Conservation (phyloP, 2,888 invertebrate genomes). For the Eubasilissa splendida region DNA sequence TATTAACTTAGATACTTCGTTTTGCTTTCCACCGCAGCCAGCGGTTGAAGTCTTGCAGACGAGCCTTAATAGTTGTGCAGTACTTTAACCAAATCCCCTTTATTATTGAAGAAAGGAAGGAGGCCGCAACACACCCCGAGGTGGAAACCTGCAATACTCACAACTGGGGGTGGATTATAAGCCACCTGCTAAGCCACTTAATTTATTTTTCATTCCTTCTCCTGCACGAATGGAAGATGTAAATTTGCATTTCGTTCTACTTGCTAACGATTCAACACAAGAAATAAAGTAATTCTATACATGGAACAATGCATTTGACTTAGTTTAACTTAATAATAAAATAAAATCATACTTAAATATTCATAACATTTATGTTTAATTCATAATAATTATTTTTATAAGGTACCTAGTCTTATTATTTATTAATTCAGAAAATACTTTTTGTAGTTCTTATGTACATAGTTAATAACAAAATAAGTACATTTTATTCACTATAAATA, state of each 20-base stretch:
- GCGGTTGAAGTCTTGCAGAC: neutral
- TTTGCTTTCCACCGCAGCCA: neutral
- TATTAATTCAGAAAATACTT: too few relatives aligned
- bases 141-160: conserved; percentile 34
- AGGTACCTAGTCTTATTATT: too few relatives aligned
- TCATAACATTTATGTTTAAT: too few relatives aligned
- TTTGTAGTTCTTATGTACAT: too few relatives aligned
- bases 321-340: too few relatives aligned
- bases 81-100: conserved; percentile 56
- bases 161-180: conserved; percentile 42
- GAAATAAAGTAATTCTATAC: too few relatives aligned
- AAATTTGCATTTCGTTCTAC: conserved; percentile 40
- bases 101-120: conserved; percentile 56
- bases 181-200: conserved; percentile 45
- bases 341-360: too few relatives aligned
- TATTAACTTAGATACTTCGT: neutral
- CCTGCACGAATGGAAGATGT: conserved; percentile 31
- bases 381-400: too few relatives aligned
- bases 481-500: too few relatives aligned
- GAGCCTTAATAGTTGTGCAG: conserved; percentile 47
- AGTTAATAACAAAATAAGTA: too few relatives aligned
- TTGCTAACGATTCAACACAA: neutral
- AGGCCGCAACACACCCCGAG: conserved; percentile 9
- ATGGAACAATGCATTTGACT: too few relatives aligned
- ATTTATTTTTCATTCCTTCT: conserved; percentile 49